phyloP scores from a whole-genome alignment of 2,797 vertebrate species.

The Geotria australis region DNA sequence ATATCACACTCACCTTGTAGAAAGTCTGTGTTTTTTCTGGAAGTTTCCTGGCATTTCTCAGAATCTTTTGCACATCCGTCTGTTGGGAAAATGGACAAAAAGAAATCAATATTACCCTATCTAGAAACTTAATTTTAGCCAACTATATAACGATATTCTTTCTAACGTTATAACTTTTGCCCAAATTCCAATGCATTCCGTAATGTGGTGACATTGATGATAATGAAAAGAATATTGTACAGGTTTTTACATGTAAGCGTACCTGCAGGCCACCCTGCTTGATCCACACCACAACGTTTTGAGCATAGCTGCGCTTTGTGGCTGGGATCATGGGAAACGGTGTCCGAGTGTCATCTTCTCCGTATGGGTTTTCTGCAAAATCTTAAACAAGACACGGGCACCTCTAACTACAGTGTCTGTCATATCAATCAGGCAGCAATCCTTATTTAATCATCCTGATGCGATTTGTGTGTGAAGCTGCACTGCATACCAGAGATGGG shows the following conservation, averaged over 20 bases:
- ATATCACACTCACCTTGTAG: slow-evolving; percentile 44
- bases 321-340: slow-evolving; percentile 74
- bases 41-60: slow-evolving; percentile 83
- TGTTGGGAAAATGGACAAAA: slow-evolving; percentile 9
- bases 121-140: neutral
- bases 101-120: neutral
- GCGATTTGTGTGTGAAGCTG: too few species aligned
- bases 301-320: slow-evolving; percentile 77
- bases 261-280: slow-evolving; percentile 96
- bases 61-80: slow-evolving; percentile 97
- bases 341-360: slow-evolving; percentile 91
- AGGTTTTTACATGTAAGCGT: slow-evolving; percentile 2
- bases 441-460: too few species aligned
- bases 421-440: too few species aligned
- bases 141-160: neutral
- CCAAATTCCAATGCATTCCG: too few species aligned
- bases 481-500: too few species aligned
- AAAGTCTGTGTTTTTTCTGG: slow-evolving; percentile 98
- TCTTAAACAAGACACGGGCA: slow-evolving; percentile 16
- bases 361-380: slow-evolving; percentile 84
- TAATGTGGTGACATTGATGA: too few species aligned
- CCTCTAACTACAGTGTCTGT: too few species aligned
- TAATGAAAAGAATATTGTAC: too few species aligned
- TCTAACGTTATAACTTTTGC: too few species aligned
- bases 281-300: slow-evolving; percentile 96